Conservation (phyloP, 2,797 vertebrate species). For the Thunnus albacares region DNA sequence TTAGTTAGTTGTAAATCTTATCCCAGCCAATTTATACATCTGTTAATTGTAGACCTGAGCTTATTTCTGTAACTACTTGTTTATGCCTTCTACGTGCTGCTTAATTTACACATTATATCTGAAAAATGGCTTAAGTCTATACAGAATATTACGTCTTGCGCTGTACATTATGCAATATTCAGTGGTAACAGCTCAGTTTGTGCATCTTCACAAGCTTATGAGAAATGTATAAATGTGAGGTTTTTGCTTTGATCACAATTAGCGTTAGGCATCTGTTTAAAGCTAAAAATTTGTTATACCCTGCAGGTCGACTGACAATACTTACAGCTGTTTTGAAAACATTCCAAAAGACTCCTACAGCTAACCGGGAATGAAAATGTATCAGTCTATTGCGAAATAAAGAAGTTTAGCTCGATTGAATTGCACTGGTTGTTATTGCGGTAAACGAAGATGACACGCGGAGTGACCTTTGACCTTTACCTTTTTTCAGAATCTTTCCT, state of each 20-base stretch:
- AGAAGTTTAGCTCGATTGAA: background rate
- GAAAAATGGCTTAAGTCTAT: too few relatives aligned
- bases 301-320: background rate
- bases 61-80: background rate
- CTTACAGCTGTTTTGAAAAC: background rate
- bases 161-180: slow-evolving; percentile 1
- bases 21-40: background rate
- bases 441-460: background rate
- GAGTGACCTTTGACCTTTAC: background rate
- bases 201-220: background rate
- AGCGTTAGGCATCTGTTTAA: background rate
- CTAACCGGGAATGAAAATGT: background rate
- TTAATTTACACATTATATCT: background rate
- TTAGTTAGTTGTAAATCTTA: slow-evolving; percentile 1
- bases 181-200: background rate
- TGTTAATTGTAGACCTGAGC: background rate
- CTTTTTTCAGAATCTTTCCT: background rate
- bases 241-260: background rate
- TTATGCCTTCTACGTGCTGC: background rate
- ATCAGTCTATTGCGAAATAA: background rate
- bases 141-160: background rate
- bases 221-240: background rate
- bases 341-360: too few relatives aligned
- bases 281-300: too few relatives aligned
- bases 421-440: background rate